Base-by-base conservation (phyloP, 1,140 invertebrate species). In the Apis laboriosa region DNA sequence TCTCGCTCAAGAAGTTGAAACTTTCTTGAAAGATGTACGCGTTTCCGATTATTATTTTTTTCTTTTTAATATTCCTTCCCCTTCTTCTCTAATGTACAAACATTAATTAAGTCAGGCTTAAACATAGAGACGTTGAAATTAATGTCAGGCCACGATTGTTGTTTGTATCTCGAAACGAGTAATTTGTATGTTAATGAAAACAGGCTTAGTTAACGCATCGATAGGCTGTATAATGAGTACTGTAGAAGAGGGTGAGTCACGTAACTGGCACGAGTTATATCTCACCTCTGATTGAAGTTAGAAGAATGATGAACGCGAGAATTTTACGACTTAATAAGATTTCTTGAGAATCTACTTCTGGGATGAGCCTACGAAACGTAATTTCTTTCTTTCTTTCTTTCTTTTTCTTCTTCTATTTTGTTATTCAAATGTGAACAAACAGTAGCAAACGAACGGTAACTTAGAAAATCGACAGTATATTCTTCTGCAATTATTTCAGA, bases 171-270 rank as follows among this genome's bases (percentile, higher is more conserved):
- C 5, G 7, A 9, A 15, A 34, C 51, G 51, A 70, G 56, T 70
- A 82, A 82, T 82, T 53, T 82, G 56, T 70, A 82, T 82, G 74
- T 77, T 82, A 82, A 82, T 82, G 80, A 77, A 82, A 76, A 82
- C 73, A 21, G 55, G 24, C 43, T 77, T 24, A 43, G 21, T 74
- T 80, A 66, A 74, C 73, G 24, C n/a, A 55, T 60, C 67, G 80
- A 82, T 82, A 34, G 63, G 53, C 49, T 60, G 63, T 55, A 75
- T 64, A 80, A 73, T 61, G 80, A 68, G 19, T 53, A 21, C 21
- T 15, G 51, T 11, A 12, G 4, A 63, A 12, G 8, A 63, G 53
- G 28, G 72, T 82, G 80, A 82, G 63, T 67, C 71, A 75, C 53
- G 24, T 24, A 78, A 70, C 55, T 61, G 77, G 77, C 55, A 78